Percentiles rank a stretch among this genome's conserved stretches.
Conservation (phyloP, 2,113 vertebrate species). For the Montifringilla adamsi region DNA sequence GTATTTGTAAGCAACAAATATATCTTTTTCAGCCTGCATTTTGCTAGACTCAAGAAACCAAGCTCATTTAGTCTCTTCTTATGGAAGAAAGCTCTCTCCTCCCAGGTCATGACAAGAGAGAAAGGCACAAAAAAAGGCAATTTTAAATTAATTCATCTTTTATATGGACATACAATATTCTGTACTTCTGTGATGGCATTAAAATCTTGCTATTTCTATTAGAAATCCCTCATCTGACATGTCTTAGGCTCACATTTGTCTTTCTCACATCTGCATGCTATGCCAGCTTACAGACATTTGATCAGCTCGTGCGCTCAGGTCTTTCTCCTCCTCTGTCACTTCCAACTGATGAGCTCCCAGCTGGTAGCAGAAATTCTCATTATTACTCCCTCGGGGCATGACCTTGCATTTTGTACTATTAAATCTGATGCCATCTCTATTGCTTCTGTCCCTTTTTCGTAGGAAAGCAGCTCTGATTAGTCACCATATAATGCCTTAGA, state of each 20-base stretch:
- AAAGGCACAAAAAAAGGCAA: neutral
- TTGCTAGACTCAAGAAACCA: slow-evolving; percentile 25
- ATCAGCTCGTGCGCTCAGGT: neutral
- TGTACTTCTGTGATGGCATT: neutral
- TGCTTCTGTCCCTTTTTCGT: slow-evolving; percentile 41
- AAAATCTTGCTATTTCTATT: slow-evolving; percentile 35
- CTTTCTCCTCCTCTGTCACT: slow-evolving; percentile 65
- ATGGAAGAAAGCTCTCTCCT: slow-evolving; percentile 6
- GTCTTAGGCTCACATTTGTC: slow-evolving; percentile 33
- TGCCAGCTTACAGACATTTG: slow-evolving; percentile 54
- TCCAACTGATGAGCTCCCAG: slow-evolving; percentile 65
- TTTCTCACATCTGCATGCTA: slow-evolving; percentile 55
- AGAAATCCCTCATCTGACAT: slow-evolving; percentile 33
- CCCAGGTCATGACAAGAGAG: neutral
- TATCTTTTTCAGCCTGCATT: slow-evolving; percentile 14
- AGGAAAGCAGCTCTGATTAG: slow-evolving; percentile 56
- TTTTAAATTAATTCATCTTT: slow-evolving; percentile 48
- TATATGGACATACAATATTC: slow-evolving; percentile 8
- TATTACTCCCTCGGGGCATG: slow-evolving; percentile 60
- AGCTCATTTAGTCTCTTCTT: slow-evolving; percentile 31
- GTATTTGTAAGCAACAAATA: slow-evolving; percentile 46
- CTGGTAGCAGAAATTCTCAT: slow-evolving; percentile 65
- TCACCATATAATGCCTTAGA: slow-evolving; percentile 45
- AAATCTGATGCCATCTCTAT: slow-evolving; percentile 63
- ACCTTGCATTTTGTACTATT: slow-evolving; percentile 56